Evolutionary conservation across 2,888 invertebrate species (phyloP).

Genomic region (Rhaphigaster nebulosa): DNA sequence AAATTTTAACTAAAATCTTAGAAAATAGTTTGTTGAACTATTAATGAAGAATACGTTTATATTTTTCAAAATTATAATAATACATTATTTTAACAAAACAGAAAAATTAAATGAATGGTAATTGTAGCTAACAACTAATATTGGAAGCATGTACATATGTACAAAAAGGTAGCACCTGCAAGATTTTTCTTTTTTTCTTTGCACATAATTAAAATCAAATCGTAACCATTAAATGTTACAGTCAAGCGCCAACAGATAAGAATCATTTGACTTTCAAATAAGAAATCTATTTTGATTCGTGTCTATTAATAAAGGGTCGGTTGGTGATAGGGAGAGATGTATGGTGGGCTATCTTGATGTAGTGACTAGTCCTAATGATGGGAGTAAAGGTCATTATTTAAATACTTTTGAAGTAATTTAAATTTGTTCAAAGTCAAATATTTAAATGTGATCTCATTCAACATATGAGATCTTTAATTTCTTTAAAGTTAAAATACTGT

Average conservation of each 20-base stretch:
- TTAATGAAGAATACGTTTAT: too few species aligned
- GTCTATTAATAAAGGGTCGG: neutral
- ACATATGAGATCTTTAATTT: too few species aligned
- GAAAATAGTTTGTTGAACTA: too few species aligned
- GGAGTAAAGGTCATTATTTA: neutral
- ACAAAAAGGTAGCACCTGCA: too few species aligned
- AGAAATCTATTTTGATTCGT: neutral
- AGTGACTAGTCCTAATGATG: neutral
- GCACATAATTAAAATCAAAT: neutral
- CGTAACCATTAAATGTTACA: neutral
- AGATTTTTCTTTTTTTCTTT: neutral
- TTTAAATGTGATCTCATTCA: too few species aligned
- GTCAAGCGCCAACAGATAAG: neutral
- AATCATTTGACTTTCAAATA: slow-evolving; percentile 13
- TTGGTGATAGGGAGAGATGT: neutral
- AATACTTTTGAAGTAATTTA: neutral
- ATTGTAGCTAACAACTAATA: too few species aligned
- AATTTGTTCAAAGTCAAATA: neutral
- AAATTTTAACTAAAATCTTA: too few species aligned
- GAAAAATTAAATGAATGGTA: too few species aligned
- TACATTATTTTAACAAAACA: too few species aligned
- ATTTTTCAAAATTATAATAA: too few species aligned
- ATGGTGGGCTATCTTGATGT: neutral
- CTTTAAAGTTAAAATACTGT: too few species aligned
- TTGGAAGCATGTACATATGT: too few species aligned